Conservation (phyloP, 2,113 vertebrate species). For the Nanorana parkeri region DNA sequence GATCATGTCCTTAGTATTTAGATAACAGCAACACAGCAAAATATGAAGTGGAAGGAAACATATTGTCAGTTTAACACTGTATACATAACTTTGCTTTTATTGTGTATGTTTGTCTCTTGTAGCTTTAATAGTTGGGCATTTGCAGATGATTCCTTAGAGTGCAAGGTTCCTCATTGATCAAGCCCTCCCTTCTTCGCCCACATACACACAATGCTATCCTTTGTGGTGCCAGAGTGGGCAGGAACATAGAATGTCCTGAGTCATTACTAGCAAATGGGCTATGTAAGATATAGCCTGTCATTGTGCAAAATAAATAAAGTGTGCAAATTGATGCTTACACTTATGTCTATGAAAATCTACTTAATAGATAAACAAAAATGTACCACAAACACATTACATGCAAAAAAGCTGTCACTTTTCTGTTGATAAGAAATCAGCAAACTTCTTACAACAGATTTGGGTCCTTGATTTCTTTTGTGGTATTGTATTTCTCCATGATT, state of each 20-base stretch:
- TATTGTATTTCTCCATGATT: too few species aligned
- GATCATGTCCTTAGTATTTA: too few species aligned
- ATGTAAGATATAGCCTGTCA: neutral
- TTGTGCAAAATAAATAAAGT: neutral
- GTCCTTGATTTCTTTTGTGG: too few species aligned
- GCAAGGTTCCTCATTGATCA: conserved; percentile 23
- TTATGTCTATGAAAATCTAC: neutral
- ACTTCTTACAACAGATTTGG: too few species aligned
- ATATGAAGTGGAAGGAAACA: too few species aligned
- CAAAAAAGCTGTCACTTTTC: too few species aligned
- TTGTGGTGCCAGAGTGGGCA: conserved; percentile 40
- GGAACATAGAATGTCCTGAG: conserved; percentile 31
- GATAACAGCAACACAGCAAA: too few species aligned
- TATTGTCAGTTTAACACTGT: too few species aligned
- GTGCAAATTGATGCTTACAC: neutral
- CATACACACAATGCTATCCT: conserved; percentile 45
- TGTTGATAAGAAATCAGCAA: too few species aligned
- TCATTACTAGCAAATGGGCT: conserved; percentile 20
- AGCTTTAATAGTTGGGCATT: conserved; percentile 9
- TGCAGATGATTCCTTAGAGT: conserved; percentile 29
- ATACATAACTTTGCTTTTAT: neutral
- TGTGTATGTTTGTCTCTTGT: neutral
- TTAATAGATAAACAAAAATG: too few species aligned
- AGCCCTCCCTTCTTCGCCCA: conserved; percentile 1
- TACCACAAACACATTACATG: too few species aligned